These are phyloP conservation scores for Anhinga rufa DNA, from an alignment of 2,113 vertebrate genomes.

Conservation along the genomic window DNA sequence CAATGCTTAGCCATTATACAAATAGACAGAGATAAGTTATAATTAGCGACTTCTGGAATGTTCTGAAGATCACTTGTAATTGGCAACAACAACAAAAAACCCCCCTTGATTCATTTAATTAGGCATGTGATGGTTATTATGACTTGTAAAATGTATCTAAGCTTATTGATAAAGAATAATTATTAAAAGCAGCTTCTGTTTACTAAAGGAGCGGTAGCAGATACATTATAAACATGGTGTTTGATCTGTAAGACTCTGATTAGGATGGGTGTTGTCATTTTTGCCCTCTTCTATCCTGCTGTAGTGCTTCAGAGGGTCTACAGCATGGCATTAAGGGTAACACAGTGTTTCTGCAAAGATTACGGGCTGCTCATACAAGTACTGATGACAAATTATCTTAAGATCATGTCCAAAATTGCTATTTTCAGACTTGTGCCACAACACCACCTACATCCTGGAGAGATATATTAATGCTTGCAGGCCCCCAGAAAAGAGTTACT, in stretches of 20 bases:
- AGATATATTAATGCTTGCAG: not conserved
- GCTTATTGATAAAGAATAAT: slow-evolving; percentile 51
- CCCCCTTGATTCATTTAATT: slow-evolving; percentile 37
- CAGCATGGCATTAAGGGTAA: not conserved
- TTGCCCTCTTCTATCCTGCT: not conserved
- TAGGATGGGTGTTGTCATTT: not conserved
- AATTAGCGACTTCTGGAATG: slow-evolving; percentile 42
- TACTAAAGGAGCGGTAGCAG: not conserved
- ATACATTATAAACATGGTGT: not conserved
- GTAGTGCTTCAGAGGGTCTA: not conserved
- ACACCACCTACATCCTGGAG: not conserved
- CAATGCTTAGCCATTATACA: slow-evolving; percentile 20
- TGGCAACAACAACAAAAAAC: not conserved
- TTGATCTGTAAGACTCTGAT: not conserved
- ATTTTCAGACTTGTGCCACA: not conserved
- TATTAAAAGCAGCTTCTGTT: not conserved
- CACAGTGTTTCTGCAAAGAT: not conserved
- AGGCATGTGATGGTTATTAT: slow-evolving; percentile 8
- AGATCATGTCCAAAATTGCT: not conserved
- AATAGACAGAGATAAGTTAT: slow-evolving; percentile 45
- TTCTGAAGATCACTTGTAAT: slow-evolving; percentile 37
- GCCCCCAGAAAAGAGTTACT: not conserved
- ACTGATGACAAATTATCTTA: not conserved
- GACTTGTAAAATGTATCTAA: slow-evolving; percentile 49
- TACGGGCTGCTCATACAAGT: not conserved